These are phyloP conservation scores for Habroteleia sp. DNA, from an alignment of 2,888 invertebrate species.

Conservation along the genomic window DNA sequence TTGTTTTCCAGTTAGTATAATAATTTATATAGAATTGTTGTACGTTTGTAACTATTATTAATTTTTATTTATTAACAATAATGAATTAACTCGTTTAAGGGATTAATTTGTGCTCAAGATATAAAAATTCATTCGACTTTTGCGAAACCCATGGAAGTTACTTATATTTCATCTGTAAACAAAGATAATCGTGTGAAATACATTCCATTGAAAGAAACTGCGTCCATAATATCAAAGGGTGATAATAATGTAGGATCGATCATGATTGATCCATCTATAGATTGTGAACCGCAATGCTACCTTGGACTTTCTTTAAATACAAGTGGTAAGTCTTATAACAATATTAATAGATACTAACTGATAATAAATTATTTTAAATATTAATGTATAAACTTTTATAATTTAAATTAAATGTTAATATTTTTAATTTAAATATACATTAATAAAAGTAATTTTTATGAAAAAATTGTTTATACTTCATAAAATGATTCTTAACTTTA, in stretches of 20 bases:
- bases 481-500: no score
- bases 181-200: slow-evolving; percentile 78
- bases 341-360: no score
- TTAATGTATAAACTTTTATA: no score
- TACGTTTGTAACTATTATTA: no score
- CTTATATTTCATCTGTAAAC: slow-evolving; percentile 84
- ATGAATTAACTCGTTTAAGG: no score
- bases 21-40: background rate
- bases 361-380: no score
- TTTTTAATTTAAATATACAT: no score
- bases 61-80: no score
- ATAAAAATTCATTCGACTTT: slow-evolving; percentile 92
- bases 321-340: slow-evolving; percentile 85
- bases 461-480: no score
- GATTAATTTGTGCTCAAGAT: slow-evolving; percentile 88
- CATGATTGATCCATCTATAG: slow-evolving; percentile 87
- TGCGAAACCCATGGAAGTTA: slow-evolving; percentile 89
- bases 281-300: slow-evolving; percentile 89
- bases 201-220: slow-evolving; percentile 76
- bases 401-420: no score
- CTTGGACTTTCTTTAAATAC: slow-evolving; percentile 86
- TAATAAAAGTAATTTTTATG: no score
- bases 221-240: slow-evolving; percentile 78
- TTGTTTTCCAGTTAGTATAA: slow-evolving; percentile 87
- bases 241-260: slow-evolving; percentile 83